Percentiles rank a stretch among this genome's conserved stretches.
Evolutionary conservation across 2,113 vertebrate species (phyloP).

Genomic region (Otocyon megalotis): DNA sequence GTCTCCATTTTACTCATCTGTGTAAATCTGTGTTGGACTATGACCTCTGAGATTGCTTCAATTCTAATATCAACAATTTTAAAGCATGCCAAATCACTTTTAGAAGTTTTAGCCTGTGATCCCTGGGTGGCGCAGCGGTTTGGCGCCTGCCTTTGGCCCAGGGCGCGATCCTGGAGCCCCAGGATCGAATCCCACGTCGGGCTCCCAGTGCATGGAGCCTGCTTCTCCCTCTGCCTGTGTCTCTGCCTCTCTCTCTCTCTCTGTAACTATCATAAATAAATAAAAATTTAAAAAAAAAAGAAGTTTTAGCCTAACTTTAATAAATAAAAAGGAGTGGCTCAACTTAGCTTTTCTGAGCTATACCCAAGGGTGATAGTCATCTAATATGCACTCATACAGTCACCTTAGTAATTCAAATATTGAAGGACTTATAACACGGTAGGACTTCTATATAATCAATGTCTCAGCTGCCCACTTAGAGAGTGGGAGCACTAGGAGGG

Average conservation of each 20-base stretch:
- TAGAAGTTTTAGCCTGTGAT: not conserved
- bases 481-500: not conserved
- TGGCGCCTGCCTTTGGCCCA: too few relatives aligned
- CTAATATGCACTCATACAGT: not conserved
- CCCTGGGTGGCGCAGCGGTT: too few relatives aligned
- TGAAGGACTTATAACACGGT: not conserved
- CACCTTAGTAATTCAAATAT: not conserved
- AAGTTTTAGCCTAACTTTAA: conserved; percentile 26
- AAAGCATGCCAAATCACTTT: not conserved
- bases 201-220: too few relatives aligned
- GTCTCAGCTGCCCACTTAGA: not conserved
- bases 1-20: not conserved
- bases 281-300: too few relatives aligned
- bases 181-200: too few relatives aligned
- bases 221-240: too few relatives aligned
- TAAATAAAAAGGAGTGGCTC: not conserved
- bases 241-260: too few relatives aligned
- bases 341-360: not conserved
- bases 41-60: not conserved
- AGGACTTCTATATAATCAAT: not conserved
- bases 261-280: too few relatives aligned
- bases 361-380: not conserved
- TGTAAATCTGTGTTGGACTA: not conserved
- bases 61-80: not conserved
- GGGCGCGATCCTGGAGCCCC: too few relatives aligned